A percentile compares a stretch with the other conserved stretches of the same genome.
These are phyloP conservation scores for Neelides sp. DNA, from an alignment of 1,140 invertebrate species.

Conservation along the genomic window DNA sequence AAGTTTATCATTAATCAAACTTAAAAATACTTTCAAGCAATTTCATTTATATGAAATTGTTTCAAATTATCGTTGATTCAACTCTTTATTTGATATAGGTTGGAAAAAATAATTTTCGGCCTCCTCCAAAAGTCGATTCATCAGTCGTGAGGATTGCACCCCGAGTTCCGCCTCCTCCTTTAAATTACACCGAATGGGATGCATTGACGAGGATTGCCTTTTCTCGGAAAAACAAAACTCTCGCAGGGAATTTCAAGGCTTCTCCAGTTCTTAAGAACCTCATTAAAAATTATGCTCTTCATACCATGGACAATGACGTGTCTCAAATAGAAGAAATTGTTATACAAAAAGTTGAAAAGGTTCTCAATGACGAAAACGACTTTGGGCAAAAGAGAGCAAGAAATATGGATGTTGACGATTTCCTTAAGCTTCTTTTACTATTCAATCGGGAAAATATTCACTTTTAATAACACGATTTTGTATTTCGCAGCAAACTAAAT, in stretches of 20 bases:
- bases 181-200: constrained; percentile 98
- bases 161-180: constrained; percentile 84
- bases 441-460: constrained; percentile 84
- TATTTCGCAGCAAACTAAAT: too few species aligned
- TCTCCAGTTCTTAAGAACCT: constrained; percentile 65
- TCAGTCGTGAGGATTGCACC: constrained; percentile 97
- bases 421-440: constrained; percentile 57
- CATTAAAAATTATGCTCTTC: constrained; percentile 82
- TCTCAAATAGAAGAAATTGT: constrained; percentile 21
- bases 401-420: constrained; percentile 93
- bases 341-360: constrained; percentile 54
- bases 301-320: constrained; percentile 4
- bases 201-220: constrained; percentile 88
- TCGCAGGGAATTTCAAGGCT: constrained; percentile 72
- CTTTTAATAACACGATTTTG: constrained; percentile 49
- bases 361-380: constrained; percentile 49
- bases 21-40: neutral
- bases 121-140: constrained; percentile 97
- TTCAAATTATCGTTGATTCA: neutral
- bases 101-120: constrained; percentile 95
- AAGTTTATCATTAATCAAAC: constrained; percentile 24
- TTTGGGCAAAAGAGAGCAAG: constrained; percentile 72
- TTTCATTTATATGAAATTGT: neutral
- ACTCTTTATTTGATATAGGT: constrained; percentile 45
- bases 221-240: constrained; percentile 87